phyloP scores from a whole-genome alignment of 2,888 invertebrate genomes.

The Chydorus sphaericus region DNA sequence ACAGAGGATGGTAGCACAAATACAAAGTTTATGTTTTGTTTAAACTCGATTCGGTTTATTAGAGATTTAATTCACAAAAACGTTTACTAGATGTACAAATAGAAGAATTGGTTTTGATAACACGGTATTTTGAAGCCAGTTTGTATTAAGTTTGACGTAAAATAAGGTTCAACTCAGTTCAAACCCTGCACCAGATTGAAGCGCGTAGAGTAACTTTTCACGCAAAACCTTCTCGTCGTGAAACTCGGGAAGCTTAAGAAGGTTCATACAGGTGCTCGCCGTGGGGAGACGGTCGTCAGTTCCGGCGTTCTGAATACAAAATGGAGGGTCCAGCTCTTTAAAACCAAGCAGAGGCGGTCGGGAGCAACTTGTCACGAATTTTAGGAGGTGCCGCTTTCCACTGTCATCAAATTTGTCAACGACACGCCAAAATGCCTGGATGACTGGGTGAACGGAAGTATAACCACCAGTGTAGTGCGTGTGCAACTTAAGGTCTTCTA shows the following conservation, averaged over 20 bases:
- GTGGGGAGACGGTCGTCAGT: conserved; percentile 82
- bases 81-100: too few species aligned
- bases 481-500: conserved; percentile 68
- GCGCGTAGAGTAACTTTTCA: conserved; percentile 77
- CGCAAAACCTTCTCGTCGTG: conserved; percentile 56
- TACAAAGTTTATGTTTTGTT: too few species aligned
- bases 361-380: conserved; percentile 97
- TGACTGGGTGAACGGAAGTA: conserved; percentile 63
- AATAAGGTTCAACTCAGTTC: conserved; percentile 44
- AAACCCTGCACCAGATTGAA: conserved; percentile 90
- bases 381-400: conserved; percentile 72
- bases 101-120: too few species aligned
- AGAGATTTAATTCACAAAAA: too few species aligned
- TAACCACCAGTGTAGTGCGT: conserved; percentile 86
- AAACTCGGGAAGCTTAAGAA: conserved; percentile 88
- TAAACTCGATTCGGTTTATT: too few species aligned
- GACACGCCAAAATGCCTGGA: conserved; percentile 77
- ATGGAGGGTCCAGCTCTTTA: conserved; percentile 88
- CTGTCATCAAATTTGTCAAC: conserved; percentile 64
- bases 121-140: too few species aligned
- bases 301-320: conserved; percentile 89
- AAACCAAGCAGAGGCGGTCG: conserved; percentile 92
- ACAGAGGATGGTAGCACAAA: too few species aligned
- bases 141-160: too few species aligned
- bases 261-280: conserved; percentile 95